Percentiles rank a stretch among this genome's conserved stretches.
Evolutionary conservation across 1,140 invertebrate genomes (phyloP).

Genomic region (Drosophila nannoptera): DNA sequence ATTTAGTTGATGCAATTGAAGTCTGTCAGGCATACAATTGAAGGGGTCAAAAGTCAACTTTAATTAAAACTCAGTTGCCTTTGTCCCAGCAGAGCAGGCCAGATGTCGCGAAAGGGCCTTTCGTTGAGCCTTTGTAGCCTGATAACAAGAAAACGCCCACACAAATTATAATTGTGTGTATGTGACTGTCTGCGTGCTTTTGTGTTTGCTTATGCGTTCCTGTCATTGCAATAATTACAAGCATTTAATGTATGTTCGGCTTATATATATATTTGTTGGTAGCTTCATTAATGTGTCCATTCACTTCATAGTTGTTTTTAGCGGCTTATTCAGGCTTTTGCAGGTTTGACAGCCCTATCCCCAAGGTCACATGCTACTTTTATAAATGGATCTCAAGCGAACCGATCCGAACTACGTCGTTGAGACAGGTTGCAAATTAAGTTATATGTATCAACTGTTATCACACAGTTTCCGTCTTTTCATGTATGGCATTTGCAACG

Average conservation of each 20-base stretch:
- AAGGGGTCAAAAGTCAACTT: slow-evolving; percentile 30
- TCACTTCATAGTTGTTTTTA: slow-evolving; percentile 5
- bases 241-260: not conserved
- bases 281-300: slow-evolving; percentile 10
- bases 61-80: slow-evolving; percentile 18
- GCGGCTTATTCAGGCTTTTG: slow-evolving; percentile 17
- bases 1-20: slow-evolving; percentile 28
- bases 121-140: not conserved
- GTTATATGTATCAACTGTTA: not conserved
- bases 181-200: not conserved
- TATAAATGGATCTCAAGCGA: slow-evolving; percentile 8
- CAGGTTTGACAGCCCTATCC: slow-evolving; percentile 20
- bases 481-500: not conserved
- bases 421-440: slow-evolving; percentile 16
- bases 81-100: slow-evolving; percentile 8
- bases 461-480: too few relatives aligned
- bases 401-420: not conserved
- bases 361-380: slow-evolving; percentile 24
- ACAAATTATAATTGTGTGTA: not conserved
- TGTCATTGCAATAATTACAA: slow-evolving; percentile 17
- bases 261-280: not conserved
- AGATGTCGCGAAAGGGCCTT: slow-evolving; percentile 7
- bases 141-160: slow-evolving; percentile 31
- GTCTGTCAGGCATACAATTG: slow-evolving; percentile 19
- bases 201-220: not conserved